Evolutionary conservation across 64 coral and sea anemone genomes (phyloP), one percentile per base, ranked within the genome.

Genomic region (Orbicella faveolata): DNA sequence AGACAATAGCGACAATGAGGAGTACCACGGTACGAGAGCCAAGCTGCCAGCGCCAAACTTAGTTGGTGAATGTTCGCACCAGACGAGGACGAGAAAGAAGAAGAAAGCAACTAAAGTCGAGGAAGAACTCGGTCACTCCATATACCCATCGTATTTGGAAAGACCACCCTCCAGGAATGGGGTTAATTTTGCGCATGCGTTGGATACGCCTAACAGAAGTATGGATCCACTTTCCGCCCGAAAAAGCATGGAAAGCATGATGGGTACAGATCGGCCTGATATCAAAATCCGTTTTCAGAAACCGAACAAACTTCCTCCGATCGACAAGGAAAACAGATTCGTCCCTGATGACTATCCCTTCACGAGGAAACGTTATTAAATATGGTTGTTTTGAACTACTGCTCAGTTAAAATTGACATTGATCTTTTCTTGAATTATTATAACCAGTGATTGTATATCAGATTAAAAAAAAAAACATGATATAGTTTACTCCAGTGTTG

Each of bases 1-100:
- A 44, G 88, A 90, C 20, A 72, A 81, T 13, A 90, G 88, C 30
- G 88, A 90, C 9, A 57, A 16, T 13, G 77, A 81, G 21, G 88
- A 90, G 14, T 81, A 52, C 73, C 81, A 73, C 69, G 63, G 63
- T 0, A 36, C 65, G 61, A 70, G 52, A 73, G 68, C 66, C 5
- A 79, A 73, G 3, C 78, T 36, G 11, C 88, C 26, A 8, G 44
- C 44, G 64, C 88, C 77, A 55, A 67, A 81, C 61, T 13, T 62
- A 35, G 52, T 72, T 17, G 39, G 33, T 48, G 81, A 84, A 13
- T 20, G 2, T 23, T 19, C 18, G 10, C 36, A 69, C 20, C 81
- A 39, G 20, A 81, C 62, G 21, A 77, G 88, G 1, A 36, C 77
- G 0, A 90, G 70, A 44, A 90, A 90, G 77, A 90, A 90, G 12